phyloP scores from a whole-genome alignment of 2,113 vertebrate species.

The Etheostoma spectabile region DNA sequence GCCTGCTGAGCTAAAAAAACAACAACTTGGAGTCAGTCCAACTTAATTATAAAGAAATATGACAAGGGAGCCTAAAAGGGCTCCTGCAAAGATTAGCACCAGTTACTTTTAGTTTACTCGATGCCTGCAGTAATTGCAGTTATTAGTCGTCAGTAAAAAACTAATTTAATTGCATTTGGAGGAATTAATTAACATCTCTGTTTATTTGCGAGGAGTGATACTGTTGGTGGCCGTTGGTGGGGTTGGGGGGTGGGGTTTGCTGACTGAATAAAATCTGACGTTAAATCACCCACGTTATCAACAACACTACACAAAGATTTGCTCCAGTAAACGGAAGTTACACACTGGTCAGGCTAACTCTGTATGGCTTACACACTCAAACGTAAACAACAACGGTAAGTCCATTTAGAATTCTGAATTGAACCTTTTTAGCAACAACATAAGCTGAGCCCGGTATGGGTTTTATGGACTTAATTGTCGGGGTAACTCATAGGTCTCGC shows the following conservation, averaged over 20 bases:
- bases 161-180: conserved; percentile 67
- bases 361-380: background rate
- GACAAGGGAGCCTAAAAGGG: conserved; percentile 63
- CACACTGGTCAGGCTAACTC: background rate
- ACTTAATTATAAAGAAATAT: conserved; percentile 79
- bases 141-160: conserved; percentile 70
- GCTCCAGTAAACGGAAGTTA: conserved; percentile 10
- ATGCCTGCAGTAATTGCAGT: conserved; percentile 69
- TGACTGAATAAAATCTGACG: conserved; percentile 23
- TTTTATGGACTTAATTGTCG: background rate
- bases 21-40: conserved; percentile 61
- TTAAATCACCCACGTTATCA: conserved; percentile 36
- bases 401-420: background rate
- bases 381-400: background rate
- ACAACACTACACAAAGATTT: background rate
- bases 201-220: conserved; percentile 61
- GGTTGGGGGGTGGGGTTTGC: background rate
- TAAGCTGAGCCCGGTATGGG: background rate
- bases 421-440: background rate
- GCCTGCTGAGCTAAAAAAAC: conserved; percentile 11
- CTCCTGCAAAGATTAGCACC: conserved; percentile 48
- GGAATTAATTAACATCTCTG: conserved; percentile 69
- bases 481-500: too few relatives aligned
- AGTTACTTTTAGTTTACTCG: conserved; percentile 60
- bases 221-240: background rate